phyloP scores from a whole-genome alignment of 2,888 invertebrate genomes.

The Hydropsyche betteni region DNA sequence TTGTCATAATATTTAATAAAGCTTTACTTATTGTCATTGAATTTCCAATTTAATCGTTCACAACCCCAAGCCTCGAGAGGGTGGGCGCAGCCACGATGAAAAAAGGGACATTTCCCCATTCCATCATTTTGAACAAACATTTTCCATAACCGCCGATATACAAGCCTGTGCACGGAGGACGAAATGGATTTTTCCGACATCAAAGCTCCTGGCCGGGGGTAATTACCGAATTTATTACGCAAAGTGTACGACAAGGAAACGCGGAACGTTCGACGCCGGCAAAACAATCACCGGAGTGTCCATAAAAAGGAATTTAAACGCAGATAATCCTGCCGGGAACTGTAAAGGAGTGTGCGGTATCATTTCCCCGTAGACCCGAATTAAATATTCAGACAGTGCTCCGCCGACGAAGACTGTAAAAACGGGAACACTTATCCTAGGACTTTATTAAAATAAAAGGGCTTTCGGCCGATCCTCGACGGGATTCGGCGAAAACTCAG shows the following conservation, averaged over 20 bases:
- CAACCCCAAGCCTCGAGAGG: background rate
- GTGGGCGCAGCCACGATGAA: background rate
- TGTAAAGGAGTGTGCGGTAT: constrained; percentile 19
- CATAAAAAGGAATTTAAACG: constrained; percentile 30
- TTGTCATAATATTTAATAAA: background rate
- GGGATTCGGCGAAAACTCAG: background rate
- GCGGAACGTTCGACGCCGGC: background rate
- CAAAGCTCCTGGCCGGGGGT: too few relatives aligned
- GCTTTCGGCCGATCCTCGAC: background rate
- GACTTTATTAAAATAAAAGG: constrained; percentile 26
- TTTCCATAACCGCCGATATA: background rate
- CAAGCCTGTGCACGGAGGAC: too few relatives aligned
- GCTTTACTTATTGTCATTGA: too few relatives aligned
- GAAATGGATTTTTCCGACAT: too few relatives aligned
- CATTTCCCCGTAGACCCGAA: constrained; percentile 39
- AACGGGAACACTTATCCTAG: constrained; percentile 25
- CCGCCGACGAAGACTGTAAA: constrained; percentile 34
- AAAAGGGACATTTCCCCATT: background rate
- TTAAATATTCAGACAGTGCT: constrained; percentile 40
- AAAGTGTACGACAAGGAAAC: background rate
- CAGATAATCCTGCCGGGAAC: constrained; percentile 27
- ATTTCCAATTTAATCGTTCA: background rate
- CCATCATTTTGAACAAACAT: background rate
- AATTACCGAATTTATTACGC: background rate
- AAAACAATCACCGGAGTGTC: constrained; percentile 15